Conservation (phyloP, 2,888 invertebrate genomes). For the Pterostichus madidus region DNA sequence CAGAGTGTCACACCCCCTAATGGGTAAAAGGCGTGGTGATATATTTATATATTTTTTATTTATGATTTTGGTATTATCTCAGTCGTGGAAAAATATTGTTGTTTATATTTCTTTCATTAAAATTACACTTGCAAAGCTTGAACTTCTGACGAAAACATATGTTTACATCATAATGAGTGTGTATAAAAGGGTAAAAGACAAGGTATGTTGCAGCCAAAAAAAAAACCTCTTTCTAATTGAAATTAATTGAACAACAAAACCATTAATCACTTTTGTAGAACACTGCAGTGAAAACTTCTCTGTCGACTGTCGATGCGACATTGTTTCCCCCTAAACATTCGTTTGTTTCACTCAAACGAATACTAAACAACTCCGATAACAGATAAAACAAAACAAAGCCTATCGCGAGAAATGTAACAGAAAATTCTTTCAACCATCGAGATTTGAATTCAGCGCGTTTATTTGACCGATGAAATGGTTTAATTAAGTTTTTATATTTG, state of each 20-base stretch:
- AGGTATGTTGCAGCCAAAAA: not conserved
- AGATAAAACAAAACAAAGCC: conserved; percentile 13
- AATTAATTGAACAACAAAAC: conserved; percentile 42
- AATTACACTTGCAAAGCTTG: no score
- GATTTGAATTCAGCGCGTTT: not conserved
- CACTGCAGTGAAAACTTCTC: conserved; percentile 20
- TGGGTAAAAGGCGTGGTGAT: no score
- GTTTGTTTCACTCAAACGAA: conserved; percentile 54
- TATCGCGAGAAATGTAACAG: conserved; percentile 48
- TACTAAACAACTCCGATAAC: conserved; percentile 20
- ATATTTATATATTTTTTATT: no score
- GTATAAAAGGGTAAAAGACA: conserved; percentile 14
- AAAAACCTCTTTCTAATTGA: conserved; percentile 51
- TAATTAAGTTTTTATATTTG: conserved; percentile 60
- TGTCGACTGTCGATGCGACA: conserved; percentile 21
- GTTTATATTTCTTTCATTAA: not conserved
- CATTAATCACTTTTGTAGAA: conserved; percentile 43
- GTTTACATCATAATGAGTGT: conserved; percentile 6
- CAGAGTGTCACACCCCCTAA: no score
- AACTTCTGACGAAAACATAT: not conserved
- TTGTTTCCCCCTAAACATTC: conserved; percentile 33
- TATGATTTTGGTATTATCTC: no score
- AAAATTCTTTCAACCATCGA: conserved; percentile 25
- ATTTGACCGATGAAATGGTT: conserved; percentile 44
- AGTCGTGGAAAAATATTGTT: not conserved